phyloP scores from a whole-genome alignment of 2,888 invertebrate genomes.

The Amitus sp. region DNA sequence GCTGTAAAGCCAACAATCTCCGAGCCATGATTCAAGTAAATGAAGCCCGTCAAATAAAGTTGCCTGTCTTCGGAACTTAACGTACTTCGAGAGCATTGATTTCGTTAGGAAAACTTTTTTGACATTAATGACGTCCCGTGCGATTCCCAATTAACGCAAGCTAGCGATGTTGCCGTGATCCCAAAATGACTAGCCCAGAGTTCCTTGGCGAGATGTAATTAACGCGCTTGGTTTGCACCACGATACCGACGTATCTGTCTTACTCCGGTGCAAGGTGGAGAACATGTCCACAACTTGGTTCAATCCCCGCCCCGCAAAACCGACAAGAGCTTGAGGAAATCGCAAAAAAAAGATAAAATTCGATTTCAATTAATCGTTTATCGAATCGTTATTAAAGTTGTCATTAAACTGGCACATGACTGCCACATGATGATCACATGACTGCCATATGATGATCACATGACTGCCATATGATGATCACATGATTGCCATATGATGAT shows the following conservation, averaged over 20 bases:
- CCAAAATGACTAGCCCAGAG: slow-evolving; percentile 46
- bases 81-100: slow-evolving; percentile 20
- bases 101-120: slow-evolving; percentile 20
- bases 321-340: too few relatives aligned
- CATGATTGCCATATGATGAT: too few relatives aligned
- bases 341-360: too few relatives aligned
- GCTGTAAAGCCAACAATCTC: too few relatives aligned
- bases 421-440: too few relatives aligned
- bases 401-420: too few relatives aligned
- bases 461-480: too few relatives aligned
- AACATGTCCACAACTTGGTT: slow-evolving; percentile 47
- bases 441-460: too few relatives aligned
- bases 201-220: slow-evolving; percentile 53
- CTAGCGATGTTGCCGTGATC: slow-evolving; percentile 49
- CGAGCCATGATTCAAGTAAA: background rate
- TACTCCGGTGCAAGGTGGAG: slow-evolving; percentile 46
- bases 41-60: background rate
- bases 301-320: too few relatives aligned
- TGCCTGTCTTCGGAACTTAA: slow-evolving; percentile 4
- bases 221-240: slow-evolving; percentile 55
- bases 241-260: slow-evolving; percentile 62
- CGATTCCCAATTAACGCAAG: slow-evolving; percentile 55
- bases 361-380: too few relatives aligned
- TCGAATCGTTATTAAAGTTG: too few relatives aligned
- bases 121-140: slow-evolving; percentile 42